These are phyloP conservation scores for Xiphias gladius DNA, from an alignment of 2,113 vertebrate genomes.

Conservation along the genomic window DNA sequence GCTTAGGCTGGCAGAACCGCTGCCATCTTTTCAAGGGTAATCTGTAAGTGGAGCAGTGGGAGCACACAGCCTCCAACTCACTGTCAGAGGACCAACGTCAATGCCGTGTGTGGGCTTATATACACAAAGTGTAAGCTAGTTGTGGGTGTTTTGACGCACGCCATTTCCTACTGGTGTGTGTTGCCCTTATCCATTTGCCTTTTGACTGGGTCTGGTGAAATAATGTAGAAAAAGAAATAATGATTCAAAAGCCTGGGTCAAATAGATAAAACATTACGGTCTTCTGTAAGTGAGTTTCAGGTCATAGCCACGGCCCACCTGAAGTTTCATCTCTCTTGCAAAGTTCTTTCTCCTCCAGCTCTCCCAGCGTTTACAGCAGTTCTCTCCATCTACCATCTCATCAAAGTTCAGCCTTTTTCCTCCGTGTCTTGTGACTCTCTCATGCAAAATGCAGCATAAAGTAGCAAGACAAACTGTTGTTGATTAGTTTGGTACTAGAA, in stretches of 20 bases:
- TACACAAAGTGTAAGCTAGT: not conserved
- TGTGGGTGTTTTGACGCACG: not conserved
- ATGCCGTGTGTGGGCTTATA: not conserved
- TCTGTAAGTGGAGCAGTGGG: conserved; percentile 46
- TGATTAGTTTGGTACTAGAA: too few species aligned
- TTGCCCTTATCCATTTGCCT: too few species aligned
- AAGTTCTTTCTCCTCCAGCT: too few species aligned
- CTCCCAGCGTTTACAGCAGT: too few species aligned
- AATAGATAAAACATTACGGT: not conserved
- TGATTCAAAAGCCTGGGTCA: not conserved
- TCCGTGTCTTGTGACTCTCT: too few species aligned
- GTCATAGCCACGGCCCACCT: too few species aligned
- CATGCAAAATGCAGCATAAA: not conserved
- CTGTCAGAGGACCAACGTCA: not conserved
- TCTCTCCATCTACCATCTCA: not conserved
- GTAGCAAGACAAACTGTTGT: not conserved
- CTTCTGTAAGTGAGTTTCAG: not conserved
- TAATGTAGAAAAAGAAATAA: not conserved
- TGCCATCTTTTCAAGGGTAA: conserved; percentile 48
- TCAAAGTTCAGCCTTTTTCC: too few species aligned
- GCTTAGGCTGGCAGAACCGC: conserved; percentile 66
- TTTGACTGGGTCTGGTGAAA: not conserved
- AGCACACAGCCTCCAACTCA: conserved; percentile 1
- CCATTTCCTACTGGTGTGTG: not conserved
- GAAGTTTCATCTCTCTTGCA: too few species aligned